Evolutionary conservation across 2,888 invertebrate species (phyloP).

Genomic region (Ceriagrion tenellum): DNA sequence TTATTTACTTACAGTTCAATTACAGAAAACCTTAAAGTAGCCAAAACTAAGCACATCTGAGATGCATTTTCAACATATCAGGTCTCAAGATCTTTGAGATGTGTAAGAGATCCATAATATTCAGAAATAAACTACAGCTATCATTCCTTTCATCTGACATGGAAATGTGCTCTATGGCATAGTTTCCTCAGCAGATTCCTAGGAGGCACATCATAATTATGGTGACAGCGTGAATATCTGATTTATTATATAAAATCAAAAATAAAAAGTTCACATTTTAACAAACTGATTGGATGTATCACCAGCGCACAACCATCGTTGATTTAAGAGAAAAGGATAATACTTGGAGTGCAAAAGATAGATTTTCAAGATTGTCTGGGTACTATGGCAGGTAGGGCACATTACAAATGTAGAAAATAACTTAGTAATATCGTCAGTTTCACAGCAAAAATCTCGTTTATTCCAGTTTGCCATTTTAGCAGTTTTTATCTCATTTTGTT

Average conservation of each 20-base stretch:
- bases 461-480: no score
- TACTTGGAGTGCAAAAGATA: not conserved
- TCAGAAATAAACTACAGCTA: not conserved
- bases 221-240: not conserved
- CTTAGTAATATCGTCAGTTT: no score
- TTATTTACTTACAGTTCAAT: constrained; percentile 43
- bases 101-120: not conserved
- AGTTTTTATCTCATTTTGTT: no score
- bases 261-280: not conserved
- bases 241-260: not conserved
- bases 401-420: no score
- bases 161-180: not conserved
- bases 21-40: not conserved
- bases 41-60: constrained; percentile 25
- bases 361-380: not conserved
- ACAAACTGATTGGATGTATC: not conserved
- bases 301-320: not conserved
- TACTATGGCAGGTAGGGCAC: not conserved
- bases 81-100: constrained; percentile 21
- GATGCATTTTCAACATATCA: not conserved
- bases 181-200: not conserved
- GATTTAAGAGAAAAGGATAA: not conserved
- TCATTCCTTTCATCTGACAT: not conserved
- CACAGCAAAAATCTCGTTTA: no score
- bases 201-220: not conserved